Base-by-base conservation (phyloP, 2,113 vertebrate genomes). In the Proteles cristata region DNA sequence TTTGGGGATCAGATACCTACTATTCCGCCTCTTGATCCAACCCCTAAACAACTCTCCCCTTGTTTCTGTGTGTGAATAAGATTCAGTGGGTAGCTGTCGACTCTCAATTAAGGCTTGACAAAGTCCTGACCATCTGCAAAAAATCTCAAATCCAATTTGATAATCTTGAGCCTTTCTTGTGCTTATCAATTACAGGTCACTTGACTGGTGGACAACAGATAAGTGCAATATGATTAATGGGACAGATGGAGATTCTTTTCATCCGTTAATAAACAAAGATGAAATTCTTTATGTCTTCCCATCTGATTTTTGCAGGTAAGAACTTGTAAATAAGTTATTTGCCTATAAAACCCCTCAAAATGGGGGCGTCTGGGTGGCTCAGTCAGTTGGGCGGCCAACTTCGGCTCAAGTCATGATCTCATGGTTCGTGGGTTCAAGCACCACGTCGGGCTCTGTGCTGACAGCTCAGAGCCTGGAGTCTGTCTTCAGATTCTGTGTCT, bases 191-290 rank as follows among this genome's bases (percentile, higher is more conserved):
- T 68, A 55, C 88, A 99, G 99, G 68, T 98, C 98, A 0, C 98
- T 99, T 96, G 94, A 97, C 65, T 99, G 99, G 99, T 99, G 99
- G 99, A 98, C 98, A 12, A 99, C 99, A 25, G 98, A 99, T 9
- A 69, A 97, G 0, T 99, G 99, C 97, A 99, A 99, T 74, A 99
- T 99, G 99, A 99, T 99, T 92, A 99, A 99, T 45, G 99, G 99
- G 73, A 99, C 99, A 16, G 99, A 99, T 25, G 99, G 99, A n/a
- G 99, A 99, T 0, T 99, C 99, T 50, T 99, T 99, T 94, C 99
- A 99, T 90, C 99, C 99, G 0, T 87, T 99, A 79, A 96, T 99
- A 98, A 98, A 82, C 84, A 99, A 99, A 98, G 98, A 99, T 1
- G 99, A 99, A 97, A 96, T 84, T 2, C 99, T 99, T 69, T 99